A percentile compares a stretch with the other conserved stretches of the same genome.
Evolutionary conservation across 2,113 vertebrate species (phyloP).

Genomic region (Lagopus leucura): DNA sequence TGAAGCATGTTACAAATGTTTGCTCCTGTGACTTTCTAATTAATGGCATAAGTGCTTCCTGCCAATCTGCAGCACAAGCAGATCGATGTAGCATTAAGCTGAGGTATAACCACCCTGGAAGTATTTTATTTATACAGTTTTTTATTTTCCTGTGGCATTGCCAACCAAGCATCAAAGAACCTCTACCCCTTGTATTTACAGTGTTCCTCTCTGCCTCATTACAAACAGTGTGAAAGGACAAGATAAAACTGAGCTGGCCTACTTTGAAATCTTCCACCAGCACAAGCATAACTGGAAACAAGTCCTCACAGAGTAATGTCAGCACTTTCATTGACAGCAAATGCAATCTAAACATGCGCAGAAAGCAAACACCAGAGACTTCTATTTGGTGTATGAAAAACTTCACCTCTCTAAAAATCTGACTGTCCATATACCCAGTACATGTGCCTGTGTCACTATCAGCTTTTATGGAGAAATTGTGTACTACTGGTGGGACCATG

Average conservation of each 20-base stretch:
- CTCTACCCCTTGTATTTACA: constrained; percentile 19
- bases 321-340: constrained; percentile 11
- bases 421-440: background rate
- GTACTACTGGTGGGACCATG: background rate
- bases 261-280: background rate
- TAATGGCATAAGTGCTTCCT: background rate
- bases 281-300: constrained; percentile 30
- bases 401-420: background rate
- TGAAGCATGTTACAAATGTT: background rate
- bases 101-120: constrained; percentile 1
- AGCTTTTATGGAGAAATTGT: background rate
- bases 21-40: background rate
- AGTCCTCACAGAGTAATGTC: background rate
- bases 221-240: constrained; percentile 37
- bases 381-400: background rate
- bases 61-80: background rate
- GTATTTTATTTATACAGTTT: constrained; percentile 19
- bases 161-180: constrained; percentile 16
- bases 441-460: background rate
- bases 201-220: constrained; percentile 46
- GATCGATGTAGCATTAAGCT: background rate
- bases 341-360: background rate
- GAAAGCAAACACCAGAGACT: background rate
- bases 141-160: constrained; percentile 21
- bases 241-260: constrained; percentile 26